Base-by-base conservation (phyloP, 2,888 invertebrate genomes). In the Agrochola macilenta region DNA sequence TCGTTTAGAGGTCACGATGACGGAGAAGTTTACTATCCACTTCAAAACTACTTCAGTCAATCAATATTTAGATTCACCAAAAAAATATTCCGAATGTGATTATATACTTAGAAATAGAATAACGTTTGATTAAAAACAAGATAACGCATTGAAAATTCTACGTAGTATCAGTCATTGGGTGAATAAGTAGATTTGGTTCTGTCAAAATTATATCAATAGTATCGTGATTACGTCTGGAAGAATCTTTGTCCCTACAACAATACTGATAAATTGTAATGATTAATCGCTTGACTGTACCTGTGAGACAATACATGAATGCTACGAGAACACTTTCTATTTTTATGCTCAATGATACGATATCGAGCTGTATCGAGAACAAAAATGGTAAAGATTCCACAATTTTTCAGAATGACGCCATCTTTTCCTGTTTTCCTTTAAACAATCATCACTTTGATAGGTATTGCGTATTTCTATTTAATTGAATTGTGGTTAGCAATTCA, bases 321-420 rank as follows among this genome's bases (percentile, higher is more conserved):
- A 39, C 2, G 43, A 78, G 63, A 72, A 68, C 65, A 83, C 76
- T 83, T 84, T 86, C 73, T 76, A 84, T 69, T 74, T 78, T 63
- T 61, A 39, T 76, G 23, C 9, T 54, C 20, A 49, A 85, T 66
- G 69, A 70, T 82, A 76, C 49, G 49, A 54, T 81, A 75, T 69
- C 3, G 14, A 64, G 58, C 57, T 68, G 14, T 20, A 23, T 68
- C 17, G 66, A 49, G 54, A 57, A 64, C 17, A 26, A 54, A 80
- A 43, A 46, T 69, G 4, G 14, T 39, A 54, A 58, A 60, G 23
- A 57, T 61, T 78, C 4, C 23, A n/a, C 20, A 49, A 17, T 9
- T 30, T 30, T 54, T 39, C 8, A 65, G 17, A 35, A 61, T 39
- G 64, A 57, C 17, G 63, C n/a, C 30, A 63, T 46, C 5, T 35